phyloP scores from a whole-genome alignment of 2,113 vertebrate genomes.

The Apus apus region DNA sequence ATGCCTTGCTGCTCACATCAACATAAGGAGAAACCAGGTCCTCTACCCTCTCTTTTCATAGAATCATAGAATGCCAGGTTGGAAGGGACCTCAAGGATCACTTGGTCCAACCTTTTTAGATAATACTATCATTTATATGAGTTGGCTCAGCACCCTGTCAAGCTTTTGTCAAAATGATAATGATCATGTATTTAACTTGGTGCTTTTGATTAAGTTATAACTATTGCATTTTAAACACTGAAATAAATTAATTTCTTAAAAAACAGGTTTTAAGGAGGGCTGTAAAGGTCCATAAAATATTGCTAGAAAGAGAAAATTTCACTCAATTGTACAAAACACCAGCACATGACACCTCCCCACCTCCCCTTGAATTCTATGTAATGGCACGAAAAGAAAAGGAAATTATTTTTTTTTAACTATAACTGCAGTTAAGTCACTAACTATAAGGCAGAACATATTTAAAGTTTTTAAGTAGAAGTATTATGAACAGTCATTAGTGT shows the following conservation, averaged over 20 bases:
- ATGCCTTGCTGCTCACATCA: not conserved
- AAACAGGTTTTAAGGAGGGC: not conserved
- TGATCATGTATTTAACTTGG: not conserved
- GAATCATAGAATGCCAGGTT: no score
- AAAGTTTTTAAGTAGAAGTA: not conserved
- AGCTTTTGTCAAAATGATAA: not conserved
- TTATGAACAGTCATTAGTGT: not conserved
- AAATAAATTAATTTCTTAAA: not conserved
- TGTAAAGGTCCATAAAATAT: not conserved
- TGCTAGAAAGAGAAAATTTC: not conserved
- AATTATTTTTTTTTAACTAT: not conserved
- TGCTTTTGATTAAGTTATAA: not conserved
- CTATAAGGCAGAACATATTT: not conserved
- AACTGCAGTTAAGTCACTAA: not conserved
- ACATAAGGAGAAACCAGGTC: not conserved
- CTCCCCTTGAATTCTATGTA: not conserved
- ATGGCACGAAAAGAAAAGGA: not conserved
- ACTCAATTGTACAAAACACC: not conserved
- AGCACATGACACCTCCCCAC: not conserved
- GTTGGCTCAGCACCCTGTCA: no score
- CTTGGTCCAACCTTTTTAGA: no score
- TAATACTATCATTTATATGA: no score
- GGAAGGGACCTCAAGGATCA: no score
- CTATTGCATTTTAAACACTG: not conserved
- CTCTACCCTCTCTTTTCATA: not conserved